Percentiles rank a stretch among this genome's conserved stretches.
These are phyloP conservation scores for Erpetoichthys calabaricus DNA, from an alignment of 2,797 vertebrate genomes.

Conservation along the genomic window DNA sequence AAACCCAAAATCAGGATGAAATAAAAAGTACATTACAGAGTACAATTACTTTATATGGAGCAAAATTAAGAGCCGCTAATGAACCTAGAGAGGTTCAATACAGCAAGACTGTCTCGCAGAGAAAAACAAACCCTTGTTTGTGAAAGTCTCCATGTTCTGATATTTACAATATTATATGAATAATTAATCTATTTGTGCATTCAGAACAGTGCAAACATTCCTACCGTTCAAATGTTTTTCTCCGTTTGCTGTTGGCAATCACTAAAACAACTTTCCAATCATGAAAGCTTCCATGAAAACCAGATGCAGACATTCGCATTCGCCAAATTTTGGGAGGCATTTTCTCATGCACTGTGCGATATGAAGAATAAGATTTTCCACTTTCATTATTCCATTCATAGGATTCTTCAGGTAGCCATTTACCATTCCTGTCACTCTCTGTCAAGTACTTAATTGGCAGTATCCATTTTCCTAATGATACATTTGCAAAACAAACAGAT, in stretches of 20 bases:
- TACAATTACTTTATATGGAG: too few species aligned
- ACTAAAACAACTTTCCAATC: slow-evolving; percentile 78
- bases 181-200: too few species aligned
- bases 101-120: too few species aligned
- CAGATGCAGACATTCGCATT: slow-evolving; percentile 44
- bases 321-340: slow-evolving; percentile 65
- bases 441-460: slow-evolving; percentile 79
- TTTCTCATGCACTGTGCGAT: slow-evolving; percentile 56
- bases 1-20: too few species aligned
- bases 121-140: too few species aligned
- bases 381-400: slow-evolving; percentile 75
- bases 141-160: too few species aligned
- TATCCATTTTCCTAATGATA: slow-evolving; percentile 79
- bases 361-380: slow-evolving; percentile 42
- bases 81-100: too few species aligned
- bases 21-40: too few species aligned
- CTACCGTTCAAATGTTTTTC: slow-evolving; percentile 70
- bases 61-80: too few species aligned
- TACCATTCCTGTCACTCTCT: slow-evolving; percentile 71
- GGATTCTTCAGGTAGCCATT: slow-evolving; percentile 74
- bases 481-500: background rate
- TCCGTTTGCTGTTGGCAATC: slow-evolving; percentile 44
- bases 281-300: slow-evolving; percentile 74
- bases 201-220: slow-evolving; percentile 4
- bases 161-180: too few species aligned